These are phyloP conservation scores for Orthosia gracilis DNA, from an alignment of 2,888 invertebrate species.

Conservation along the genomic window DNA sequence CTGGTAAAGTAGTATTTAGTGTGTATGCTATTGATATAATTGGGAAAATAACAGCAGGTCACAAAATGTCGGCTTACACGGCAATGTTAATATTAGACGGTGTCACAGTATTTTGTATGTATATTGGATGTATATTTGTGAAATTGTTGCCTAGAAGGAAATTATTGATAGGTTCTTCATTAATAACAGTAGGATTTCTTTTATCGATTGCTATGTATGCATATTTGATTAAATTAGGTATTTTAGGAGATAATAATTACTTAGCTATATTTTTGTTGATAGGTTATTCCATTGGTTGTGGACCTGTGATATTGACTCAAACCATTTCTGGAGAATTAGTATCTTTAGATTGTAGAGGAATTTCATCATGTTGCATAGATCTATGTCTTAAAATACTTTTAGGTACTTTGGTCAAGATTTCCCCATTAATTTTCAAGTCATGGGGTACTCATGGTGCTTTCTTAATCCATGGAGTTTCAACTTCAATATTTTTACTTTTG, in stretches of 20 bases:
- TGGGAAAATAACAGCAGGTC: conserved; percentile 64
- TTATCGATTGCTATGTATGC: conserved; percentile 41
- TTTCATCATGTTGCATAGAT: conserved; percentile 60
- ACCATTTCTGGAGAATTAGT: conserved; percentile 70
- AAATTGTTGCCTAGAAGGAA: conserved; percentile 48
- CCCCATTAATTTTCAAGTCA: conserved; percentile 64
- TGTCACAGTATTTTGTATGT: conserved; percentile 50
- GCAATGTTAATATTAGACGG: conserved; percentile 59
- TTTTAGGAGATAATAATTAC: conserved; percentile 49
- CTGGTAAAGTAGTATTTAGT: conserved; percentile 55
- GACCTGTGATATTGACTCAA: conserved; percentile 71
- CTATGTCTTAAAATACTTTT: conserved; percentile 57
- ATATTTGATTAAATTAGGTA: conserved; percentile 35
- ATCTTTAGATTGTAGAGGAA: conserved; percentile 61
- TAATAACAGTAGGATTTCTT: conserved; percentile 53
- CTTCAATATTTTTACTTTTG: conserved; percentile 58
- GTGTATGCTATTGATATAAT: conserved; percentile 73
- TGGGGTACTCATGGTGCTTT: conserved; percentile 69
- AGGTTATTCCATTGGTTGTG: conserved; percentile 63
- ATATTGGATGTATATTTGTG: conserved; percentile 48
- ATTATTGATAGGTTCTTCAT: conserved; percentile 41
- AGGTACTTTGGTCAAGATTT: conserved; percentile 68
- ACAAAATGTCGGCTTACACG: conserved; percentile 43
- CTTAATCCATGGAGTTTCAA: conserved; percentile 64
- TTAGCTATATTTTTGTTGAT: conserved; percentile 40